phyloP scores from a whole-genome alignment of 2,797 vertebrate genomes.

The Anguilla obscura region DNA sequence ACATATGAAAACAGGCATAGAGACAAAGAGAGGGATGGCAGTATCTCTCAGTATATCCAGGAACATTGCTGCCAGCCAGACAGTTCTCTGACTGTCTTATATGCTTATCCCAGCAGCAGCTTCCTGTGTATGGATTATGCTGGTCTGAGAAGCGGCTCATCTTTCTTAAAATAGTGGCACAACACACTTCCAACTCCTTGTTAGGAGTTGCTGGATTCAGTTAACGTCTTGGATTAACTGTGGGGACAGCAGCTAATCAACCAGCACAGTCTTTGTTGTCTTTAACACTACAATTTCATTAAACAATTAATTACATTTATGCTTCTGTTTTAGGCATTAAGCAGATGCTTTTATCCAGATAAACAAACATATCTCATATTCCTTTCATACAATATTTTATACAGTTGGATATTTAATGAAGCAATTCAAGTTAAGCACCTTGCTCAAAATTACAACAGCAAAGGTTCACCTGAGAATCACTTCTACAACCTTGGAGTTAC shows the following conservation, averaged over 20 bases:
- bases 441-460: too few relatives aligned
- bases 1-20: neutral
- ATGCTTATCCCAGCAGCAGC: neutral
- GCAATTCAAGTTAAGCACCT: too few relatives aligned
- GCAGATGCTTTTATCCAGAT: neutral
- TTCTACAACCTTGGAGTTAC: too few relatives aligned
- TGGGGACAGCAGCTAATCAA: neutral
- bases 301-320: neutral
- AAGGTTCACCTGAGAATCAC: too few relatives aligned
- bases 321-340: neutral
- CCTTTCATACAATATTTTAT: neutral
- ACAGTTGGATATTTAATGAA: neutral
- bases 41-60: neutral
- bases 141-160: neutral
- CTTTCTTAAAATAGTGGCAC: neutral
- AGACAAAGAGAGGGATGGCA: neutral
- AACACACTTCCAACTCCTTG: neutral
- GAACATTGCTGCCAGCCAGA: slow-evolving; percentile 9
- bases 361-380: neutral
- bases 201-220: neutral
- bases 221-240: neutral
- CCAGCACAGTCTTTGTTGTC: neutral
- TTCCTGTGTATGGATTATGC: neutral
- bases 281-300: neutral
- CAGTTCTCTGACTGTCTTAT: neutral